Evolutionary conservation across 2,113 vertebrate species (phyloP).

Genomic region (Sander lucioperca): DNA sequence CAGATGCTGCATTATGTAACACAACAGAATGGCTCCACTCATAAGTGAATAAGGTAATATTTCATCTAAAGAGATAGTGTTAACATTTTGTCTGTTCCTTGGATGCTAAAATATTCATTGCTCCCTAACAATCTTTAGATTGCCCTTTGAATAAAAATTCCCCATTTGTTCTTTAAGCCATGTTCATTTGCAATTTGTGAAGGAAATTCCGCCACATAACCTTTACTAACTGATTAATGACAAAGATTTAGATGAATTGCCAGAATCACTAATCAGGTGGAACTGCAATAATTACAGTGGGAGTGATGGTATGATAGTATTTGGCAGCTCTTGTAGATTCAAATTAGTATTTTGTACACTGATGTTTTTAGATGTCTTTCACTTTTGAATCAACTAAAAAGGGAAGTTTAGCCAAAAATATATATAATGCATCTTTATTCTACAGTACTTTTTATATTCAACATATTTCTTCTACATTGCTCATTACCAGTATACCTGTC

Average conservation of each 20-base stretch:
- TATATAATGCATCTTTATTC: slow-evolving; percentile 26
- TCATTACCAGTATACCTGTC: slow-evolving; percentile 55
- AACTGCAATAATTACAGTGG: slow-evolving; percentile 61
- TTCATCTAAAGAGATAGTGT: slow-evolving; percentile 71
- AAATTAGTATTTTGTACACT: slow-evolving; percentile 6
- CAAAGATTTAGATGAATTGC: slow-evolving; percentile 71
- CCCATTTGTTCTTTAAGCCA: slow-evolving; percentile 73
- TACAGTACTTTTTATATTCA: slow-evolving; percentile 10
- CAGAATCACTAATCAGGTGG: slow-evolving; percentile 72
- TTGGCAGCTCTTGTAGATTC: slow-evolving; percentile 26
- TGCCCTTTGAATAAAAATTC: slow-evolving; percentile 54
- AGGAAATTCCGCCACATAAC: slow-evolving; percentile 64
- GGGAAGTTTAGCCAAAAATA: neutral
- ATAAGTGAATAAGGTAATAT: slow-evolving; percentile 75
- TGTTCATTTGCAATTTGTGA: slow-evolving; percentile 75
- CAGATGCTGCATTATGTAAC: slow-evolving; percentile 80
- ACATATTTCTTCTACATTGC: slow-evolving; percentile 24
- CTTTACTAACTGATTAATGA: slow-evolving; percentile 78
- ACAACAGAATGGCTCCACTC: slow-evolving; percentile 60
- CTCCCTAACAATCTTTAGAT: slow-evolving; percentile 75
- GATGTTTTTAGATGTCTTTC: slow-evolving; percentile 29
- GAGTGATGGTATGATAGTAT: slow-evolving; percentile 30
- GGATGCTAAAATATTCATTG: slow-evolving; percentile 76
- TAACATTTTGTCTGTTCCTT: slow-evolving; percentile 68
- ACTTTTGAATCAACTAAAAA: slow-evolving; percentile 12